Evolutionary conservation across 2,797 vertebrate genomes (phyloP).

Genomic region (Pteropus rufus): DNA sequence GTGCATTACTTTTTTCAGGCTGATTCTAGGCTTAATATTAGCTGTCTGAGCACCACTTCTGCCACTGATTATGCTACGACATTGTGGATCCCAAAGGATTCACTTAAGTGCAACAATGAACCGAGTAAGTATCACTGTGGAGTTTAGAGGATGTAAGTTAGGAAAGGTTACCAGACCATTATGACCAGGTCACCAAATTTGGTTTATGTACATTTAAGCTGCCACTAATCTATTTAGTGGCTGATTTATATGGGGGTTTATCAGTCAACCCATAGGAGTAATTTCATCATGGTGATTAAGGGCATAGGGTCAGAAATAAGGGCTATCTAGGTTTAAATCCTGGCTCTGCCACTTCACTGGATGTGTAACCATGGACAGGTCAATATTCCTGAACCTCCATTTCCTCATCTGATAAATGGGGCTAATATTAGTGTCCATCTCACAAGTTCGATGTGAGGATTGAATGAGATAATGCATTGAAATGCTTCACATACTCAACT

Average conservation of each 20-base stretch:
- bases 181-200: background rate
- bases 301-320: background rate
- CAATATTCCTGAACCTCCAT: background rate
- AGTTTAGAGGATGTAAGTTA: background rate
- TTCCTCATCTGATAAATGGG: background rate
- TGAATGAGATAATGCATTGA: background rate
- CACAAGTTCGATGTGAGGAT: background rate
- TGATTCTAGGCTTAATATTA: conserved; percentile 15
- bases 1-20: background rate
- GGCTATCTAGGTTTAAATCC: background rate
- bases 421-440: background rate
- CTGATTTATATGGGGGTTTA: background rate
- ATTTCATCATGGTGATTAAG: background rate
- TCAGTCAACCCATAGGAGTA: background rate
- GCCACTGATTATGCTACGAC: background rate
- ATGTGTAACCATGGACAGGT: background rate
- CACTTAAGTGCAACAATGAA: background rate
- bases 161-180: background rate
- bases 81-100: background rate
- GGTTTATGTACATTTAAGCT: background rate
- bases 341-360: background rate
- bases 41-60: background rate
- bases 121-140: background rate
- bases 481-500: background rate
- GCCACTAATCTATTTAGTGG: background rate